These are phyloP conservation scores for Meghimatium bilineatum DNA, from an alignment of 2,888 invertebrate genomes.

Conservation along the genomic window DNA sequence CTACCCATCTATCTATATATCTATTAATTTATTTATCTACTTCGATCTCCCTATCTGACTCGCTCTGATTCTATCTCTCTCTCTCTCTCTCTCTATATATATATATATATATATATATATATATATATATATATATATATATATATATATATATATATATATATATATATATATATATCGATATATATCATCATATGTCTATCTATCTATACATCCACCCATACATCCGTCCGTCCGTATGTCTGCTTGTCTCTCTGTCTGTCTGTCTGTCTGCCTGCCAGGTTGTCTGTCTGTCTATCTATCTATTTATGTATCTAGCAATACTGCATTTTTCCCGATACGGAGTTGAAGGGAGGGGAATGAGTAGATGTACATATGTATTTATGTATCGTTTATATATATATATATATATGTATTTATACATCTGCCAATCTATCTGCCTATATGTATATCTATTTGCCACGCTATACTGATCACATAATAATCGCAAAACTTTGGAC, in stretches of 20 bases:
- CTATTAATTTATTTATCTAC: not conserved
- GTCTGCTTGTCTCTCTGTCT: not conserved
- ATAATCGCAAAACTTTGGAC: too few relatives aligned
- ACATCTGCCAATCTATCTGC: not conserved
- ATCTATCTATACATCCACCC: not conserved
- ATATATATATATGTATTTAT: slow-evolving; percentile 19
- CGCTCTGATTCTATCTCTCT: not conserved
- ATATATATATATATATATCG: not conserved
- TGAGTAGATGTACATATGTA: not conserved
- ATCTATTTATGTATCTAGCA: not conserved
- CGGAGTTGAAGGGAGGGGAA: too few relatives aligned
- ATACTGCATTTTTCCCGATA: not conserved
- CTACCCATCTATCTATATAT: too few relatives aligned
- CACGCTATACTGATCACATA: too few relatives aligned
- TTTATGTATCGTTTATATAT: slow-evolving; percentile 4
- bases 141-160: not conserved
- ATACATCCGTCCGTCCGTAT: not conserved
- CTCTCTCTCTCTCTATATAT: not conserved
- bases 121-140: too few relatives aligned
- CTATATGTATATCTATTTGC: not conserved
- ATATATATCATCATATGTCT: not conserved
- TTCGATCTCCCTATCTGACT: not conserved
- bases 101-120: too few relatives aligned
- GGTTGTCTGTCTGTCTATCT: not conserved
- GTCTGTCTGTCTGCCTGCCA: not conserved